Conservation (phyloP, 2,797 vertebrate species). For the Gallirallus australis region DNA sequence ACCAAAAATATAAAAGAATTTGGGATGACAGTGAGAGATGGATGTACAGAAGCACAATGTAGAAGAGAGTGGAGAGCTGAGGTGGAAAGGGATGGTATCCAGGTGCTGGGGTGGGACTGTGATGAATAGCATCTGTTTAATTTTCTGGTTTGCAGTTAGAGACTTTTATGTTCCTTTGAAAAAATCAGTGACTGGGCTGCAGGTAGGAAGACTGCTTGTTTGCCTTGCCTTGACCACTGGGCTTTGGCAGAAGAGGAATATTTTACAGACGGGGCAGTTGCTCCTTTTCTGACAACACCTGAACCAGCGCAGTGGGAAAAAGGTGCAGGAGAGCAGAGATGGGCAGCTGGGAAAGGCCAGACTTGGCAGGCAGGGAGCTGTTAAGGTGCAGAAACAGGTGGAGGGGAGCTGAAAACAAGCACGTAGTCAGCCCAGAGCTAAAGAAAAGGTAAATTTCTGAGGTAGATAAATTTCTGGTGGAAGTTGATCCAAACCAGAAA, state of each 20-base stretch:
- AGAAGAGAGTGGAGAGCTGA: not conserved
- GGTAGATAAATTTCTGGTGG: not conserved
- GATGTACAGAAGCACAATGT: not conserved
- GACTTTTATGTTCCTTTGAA: not conserved
- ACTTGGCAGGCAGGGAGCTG: not conserved
- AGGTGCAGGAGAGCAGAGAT: not conserved
- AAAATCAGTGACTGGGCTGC: not conserved
- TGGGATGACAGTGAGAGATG: not conserved
- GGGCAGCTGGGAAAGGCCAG: not conserved
- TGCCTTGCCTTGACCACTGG: not conserved
- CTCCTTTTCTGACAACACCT: not conserved
- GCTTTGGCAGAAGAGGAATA: not conserved
- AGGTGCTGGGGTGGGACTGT: not conserved
- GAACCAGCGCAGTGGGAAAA: not conserved
- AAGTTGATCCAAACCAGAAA: not conserved
- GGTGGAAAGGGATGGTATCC: not conserved
- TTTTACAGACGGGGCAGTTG: not conserved
- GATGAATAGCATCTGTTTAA: constrained; percentile 25
- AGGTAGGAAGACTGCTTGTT: not conserved
- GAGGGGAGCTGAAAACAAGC: not conserved
- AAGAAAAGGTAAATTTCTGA: not conserved
- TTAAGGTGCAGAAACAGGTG: not conserved
- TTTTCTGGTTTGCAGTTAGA: not conserved
- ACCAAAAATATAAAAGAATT: not conserved
- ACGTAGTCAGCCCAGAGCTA: not conserved